Conservation (phyloP, 1,140 invertebrate species). For the Anagrus nilaparvatae region DNA sequence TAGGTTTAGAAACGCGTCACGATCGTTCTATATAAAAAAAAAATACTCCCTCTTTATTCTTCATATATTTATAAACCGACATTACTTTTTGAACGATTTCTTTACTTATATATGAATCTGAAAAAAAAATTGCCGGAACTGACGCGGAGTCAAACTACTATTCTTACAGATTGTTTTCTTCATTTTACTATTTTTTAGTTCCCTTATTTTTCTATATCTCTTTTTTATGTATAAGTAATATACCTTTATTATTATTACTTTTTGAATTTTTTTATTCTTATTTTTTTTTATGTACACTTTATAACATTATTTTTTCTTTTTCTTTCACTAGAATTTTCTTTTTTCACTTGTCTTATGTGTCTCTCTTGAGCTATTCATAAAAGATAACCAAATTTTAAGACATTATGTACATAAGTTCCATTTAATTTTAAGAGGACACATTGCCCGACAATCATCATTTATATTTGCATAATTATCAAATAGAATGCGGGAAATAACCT, state of each 20-base stretch:
- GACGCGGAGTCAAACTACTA: conserved; percentile 4
- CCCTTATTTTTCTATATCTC: neutral
- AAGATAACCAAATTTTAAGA: conserved; percentile 43
- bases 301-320: too few species aligned
- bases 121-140: neutral
- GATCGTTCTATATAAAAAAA: neutral
- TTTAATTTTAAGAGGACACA: conserved; percentile 35
- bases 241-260: neutral
- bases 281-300: conserved; percentile 19
- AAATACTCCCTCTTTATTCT: neutral
- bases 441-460: conserved; percentile 43
- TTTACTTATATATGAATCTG: neutral
- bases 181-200: neutral
- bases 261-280: conserved; percentile 5
- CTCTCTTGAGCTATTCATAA: conserved; percentile 31
- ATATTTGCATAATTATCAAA: conserved; percentile 44
- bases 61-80: conserved; percentile 4
- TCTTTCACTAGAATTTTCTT: too few species aligned
- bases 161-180: neutral
- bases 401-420: conserved; percentile 15
- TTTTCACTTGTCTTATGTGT: conserved; percentile 15
- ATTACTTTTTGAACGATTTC: conserved; percentile 14
- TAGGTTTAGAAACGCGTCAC: neutral
- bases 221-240: neutral
- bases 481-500: conserved; percentile 25